Base-by-base conservation (phyloP, 2,888 invertebrate species). In the Drosophila recens region DNA sequence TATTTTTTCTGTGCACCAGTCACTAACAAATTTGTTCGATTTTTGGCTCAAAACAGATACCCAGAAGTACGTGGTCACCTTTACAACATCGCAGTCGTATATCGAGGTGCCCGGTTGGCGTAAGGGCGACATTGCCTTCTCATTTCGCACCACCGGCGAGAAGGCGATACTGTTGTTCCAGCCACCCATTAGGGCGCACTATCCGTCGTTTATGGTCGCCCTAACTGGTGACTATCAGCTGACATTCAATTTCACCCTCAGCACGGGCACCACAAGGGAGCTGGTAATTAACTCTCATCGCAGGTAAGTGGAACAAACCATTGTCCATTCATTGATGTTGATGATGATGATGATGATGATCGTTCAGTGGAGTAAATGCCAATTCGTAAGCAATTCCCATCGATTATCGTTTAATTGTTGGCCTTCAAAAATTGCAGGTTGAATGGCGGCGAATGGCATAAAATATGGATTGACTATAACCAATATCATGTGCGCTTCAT, bases 361-460 rank as follows among this genome's bases (percentile, higher is more conserved):
- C 53, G 40, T 30, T 54, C 15, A 13, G 2, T 30, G 53, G 17
- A 8, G 11, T 42, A 13, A 45, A 56, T 56, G 49, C 10, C 59
- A 59, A 59, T 49, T 59, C 48, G 49, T 40, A 43, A 49, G 33
- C 34, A 52, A 52, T 52, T 27, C n/a, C 23, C 23, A 45, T 61
- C 52, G 43, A 61, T 56, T 51, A 51, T 57, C 36, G 15, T 42
- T 69, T 69, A 45, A 67, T 72, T 95, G 62, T 59, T 49, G 15
- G 11, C 20, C n/a, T 36, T 36, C 23, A 17, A 8, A 17, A 8
- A 17, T 20, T 69, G 96, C 49, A 95, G 96, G 90, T 94, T 98
- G 52, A 98, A 98, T 91, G 96, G 97, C 56, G 98, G 98, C 1
- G 97, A 98, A 91, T 98, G 98, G 98, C 98, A 98, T 92, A 97